A percentile compares a stretch with the other conserved stretches of the same genome.
phyloP scores from a whole-genome alignment of 2,888 invertebrate genomes.

The Schizaphis graminum region DNA sequence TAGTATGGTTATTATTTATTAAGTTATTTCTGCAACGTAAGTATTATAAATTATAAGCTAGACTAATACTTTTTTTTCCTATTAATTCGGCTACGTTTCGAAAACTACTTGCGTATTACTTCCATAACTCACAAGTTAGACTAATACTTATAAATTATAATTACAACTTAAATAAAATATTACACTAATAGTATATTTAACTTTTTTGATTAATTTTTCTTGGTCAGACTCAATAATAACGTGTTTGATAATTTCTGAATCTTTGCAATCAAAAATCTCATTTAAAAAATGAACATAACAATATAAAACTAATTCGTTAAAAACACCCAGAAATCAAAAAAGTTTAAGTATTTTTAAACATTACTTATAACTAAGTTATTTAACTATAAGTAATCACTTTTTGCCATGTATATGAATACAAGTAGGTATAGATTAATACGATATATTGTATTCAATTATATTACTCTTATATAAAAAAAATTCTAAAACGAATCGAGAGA shows the following conservation, averaged over 20 bases:
- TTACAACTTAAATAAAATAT: background rate
- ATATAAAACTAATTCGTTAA: background rate
- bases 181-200: too few species aligned
- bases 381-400: background rate
- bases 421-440: background rate
- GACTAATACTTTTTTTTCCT: background rate
- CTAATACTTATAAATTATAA: background rate
- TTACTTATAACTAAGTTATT: background rate
- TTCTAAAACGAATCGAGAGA: conserved; percentile 2
- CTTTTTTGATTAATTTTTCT: background rate
- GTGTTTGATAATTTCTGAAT: background rate
- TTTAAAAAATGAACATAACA: background rate
- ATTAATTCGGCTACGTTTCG: too few species aligned
- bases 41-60: background rate
- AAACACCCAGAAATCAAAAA: background rate
- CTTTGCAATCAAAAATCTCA: background rate
- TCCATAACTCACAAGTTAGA: background rate
- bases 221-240: background rate
- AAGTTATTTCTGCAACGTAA: background rate
- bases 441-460: background rate
- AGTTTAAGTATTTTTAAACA: background rate
- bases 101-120: too few species aligned
- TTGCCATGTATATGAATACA: background rate
- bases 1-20: background rate
- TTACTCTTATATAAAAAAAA: conserved; percentile 5